A percentile compares a stretch with the other conserved stretches of the same genome.
Evolutionary conservation across 2,113 vertebrate species (phyloP).

Genomic region (Scytalopus superciliaris): DNA sequence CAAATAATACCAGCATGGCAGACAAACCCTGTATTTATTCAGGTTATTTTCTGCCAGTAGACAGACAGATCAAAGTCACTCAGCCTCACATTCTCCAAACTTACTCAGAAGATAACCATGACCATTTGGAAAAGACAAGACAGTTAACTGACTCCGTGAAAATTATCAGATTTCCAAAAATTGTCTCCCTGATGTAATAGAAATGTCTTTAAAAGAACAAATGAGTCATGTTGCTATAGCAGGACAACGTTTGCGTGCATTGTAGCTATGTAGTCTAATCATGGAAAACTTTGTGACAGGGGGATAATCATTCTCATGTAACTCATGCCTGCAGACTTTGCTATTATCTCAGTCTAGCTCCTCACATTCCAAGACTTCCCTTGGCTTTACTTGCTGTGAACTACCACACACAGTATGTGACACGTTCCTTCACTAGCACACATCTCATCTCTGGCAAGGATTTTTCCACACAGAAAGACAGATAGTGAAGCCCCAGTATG

Average conservation of each 20-base stretch:
- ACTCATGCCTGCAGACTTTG: background rate
- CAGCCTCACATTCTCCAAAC: background rate
- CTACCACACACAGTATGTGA: background rate
- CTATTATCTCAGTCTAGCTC: background rate
- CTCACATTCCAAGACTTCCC: background rate
- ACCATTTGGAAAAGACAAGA: background rate
- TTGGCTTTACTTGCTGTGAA: background rate
- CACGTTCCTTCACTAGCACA: background rate
- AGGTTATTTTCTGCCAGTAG: background rate
- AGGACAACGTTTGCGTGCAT: background rate
- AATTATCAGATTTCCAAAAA: slow-evolving; percentile 36
- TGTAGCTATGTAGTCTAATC: background rate
- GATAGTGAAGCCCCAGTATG: background rate
- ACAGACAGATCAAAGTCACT: background rate
- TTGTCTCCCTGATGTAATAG: background rate
- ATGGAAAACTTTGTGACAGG: background rate
- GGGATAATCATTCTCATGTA: background rate
- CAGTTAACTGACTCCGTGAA: slow-evolving; percentile 35
- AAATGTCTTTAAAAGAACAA: slow-evolving; percentile 34
- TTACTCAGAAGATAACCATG: slow-evolving; percentile 32
- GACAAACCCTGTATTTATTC: background rate
- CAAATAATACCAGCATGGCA: background rate
- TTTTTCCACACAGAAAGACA: background rate
- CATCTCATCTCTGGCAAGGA: background rate
- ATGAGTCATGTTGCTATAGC: slow-evolving; percentile 55